A percentile compares a stretch with the other conserved stretches of the same genome.
Conservation (phyloP, 2,113 vertebrate species). For the Sula dactylatra region DNA sequence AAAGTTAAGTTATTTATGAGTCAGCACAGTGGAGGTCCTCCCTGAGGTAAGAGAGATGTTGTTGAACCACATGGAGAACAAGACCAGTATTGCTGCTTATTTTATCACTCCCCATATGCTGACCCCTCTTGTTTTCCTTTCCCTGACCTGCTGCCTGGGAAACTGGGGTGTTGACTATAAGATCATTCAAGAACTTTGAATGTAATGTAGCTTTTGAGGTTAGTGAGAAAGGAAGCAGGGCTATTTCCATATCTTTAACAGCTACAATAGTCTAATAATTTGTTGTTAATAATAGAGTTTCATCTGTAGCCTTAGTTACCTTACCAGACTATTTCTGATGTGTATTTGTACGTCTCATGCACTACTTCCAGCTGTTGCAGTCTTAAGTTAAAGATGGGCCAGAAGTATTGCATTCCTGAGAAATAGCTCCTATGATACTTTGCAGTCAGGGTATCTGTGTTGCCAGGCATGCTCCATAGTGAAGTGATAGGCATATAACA, state of each 20-base stretch:
- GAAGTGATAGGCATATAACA: conserved; percentile 43
- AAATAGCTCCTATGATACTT: neutral
- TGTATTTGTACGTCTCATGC: neutral
- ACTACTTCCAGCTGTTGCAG: neutral
- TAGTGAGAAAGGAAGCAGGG: neutral
- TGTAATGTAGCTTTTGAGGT: neutral
- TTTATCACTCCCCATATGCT: neutral
- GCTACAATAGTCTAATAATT: neutral
- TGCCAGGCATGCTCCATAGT: conserved; percentile 25
- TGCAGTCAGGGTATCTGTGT: neutral
- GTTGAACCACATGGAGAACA: neutral
- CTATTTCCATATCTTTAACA: neutral
- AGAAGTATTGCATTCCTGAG: neutral
- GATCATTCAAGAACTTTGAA: neutral
- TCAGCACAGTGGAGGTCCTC: neutral
- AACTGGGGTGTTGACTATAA: neutral
- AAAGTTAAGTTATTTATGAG: neutral
- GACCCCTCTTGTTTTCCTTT: neutral
- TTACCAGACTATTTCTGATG: neutral
- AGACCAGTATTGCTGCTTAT: neutral
- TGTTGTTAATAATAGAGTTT: neutral
- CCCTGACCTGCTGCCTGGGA: neutral
- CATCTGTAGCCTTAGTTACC: neutral
- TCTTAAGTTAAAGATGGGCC: neutral
- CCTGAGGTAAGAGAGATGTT: neutral